Base-by-base conservation (phyloP, 2,888 invertebrate genomes). In the Selenia dentaria region DNA sequence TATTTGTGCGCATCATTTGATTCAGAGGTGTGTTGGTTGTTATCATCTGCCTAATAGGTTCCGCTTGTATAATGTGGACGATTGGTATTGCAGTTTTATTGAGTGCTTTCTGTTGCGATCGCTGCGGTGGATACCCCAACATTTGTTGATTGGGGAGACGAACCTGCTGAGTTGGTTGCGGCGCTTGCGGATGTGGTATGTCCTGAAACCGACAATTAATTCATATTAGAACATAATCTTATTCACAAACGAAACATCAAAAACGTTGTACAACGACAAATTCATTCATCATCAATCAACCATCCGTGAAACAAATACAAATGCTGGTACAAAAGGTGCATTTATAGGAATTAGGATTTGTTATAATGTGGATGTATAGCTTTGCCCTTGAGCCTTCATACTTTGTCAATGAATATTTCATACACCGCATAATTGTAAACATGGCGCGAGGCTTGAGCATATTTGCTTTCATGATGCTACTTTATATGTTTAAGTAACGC, bases 11-110 rank as follows among this genome's bases (percentile, higher is more conserved):
- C 39, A 74, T 51, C 25, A 77, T 56, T 24, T 74, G 79, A 26
- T 76, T 69, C 13, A 64, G 31, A 1, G 42, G 44, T 0, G 51
- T 36, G 29, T 50, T 52, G 6, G 45, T 48, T 9, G 46, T 44
- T n/a, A 45, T 11, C 10, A 35, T 29, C n/a, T 50, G 35, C n/a
- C 24, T 75, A 4, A 25, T 25, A 2, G 70, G 64, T 4, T 72
- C 51, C 1, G 70, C 58, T 45, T 81, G 87, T 45, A 80, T 60
- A 11, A 87, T 57, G 55, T 83, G 83, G 32, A 83, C 80, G 18
- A 80, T 77, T 1, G 88, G 83, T 24, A 83, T 55, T 3, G 80
- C 75, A 42, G 79, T 74, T 18, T 51, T 62, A 48, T 67, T 79
- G 14, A 44, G 13, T 2, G 31, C n/a, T 22, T 8, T 42, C 29